These are phyloP conservation scores for Lamellibrachia columna DNA, from an alignment of 2,888 invertebrate genomes.

Conservation along the genomic window DNA sequence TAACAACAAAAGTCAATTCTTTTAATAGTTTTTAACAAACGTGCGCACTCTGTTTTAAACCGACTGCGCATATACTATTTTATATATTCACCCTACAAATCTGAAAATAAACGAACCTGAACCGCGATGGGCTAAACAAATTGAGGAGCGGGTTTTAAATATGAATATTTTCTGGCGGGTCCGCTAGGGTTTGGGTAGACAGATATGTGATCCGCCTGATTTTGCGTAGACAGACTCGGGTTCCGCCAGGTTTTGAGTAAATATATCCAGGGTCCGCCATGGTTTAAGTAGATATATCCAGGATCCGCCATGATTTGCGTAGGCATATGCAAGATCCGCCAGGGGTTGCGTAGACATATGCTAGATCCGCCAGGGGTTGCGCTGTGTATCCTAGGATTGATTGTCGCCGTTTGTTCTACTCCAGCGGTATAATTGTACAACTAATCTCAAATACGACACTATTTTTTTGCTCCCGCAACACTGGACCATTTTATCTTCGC, in stretches of 20 bases:
- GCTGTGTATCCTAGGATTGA: background rate
- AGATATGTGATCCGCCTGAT: too few relatives aligned
- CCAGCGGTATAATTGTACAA: background rate
- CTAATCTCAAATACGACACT: background rate
- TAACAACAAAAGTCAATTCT: too few relatives aligned
- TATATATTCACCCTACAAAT: too few relatives aligned
- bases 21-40: too few relatives aligned
- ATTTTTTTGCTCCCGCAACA: background rate
- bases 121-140: too few relatives aligned
- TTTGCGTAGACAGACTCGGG: too few relatives aligned
- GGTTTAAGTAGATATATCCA: background rate
- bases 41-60: too few relatives aligned
- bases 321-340: background rate
- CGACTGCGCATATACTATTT: too few relatives aligned
- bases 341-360: background rate
- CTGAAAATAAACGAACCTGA: too few relatives aligned
- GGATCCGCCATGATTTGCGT: background rate
- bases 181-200: too few relatives aligned
- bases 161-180: too few relatives aligned
- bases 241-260: background rate
- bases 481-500: background rate
- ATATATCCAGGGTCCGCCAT: background rate
- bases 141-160: too few relatives aligned
- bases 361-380: background rate
- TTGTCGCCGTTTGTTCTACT: background rate